Percentiles rank a stretch among this genome's conserved stretches.
These are phyloP conservation scores for Eustalomyia histrio DNA, from an alignment of 2,888 invertebrate genomes.

Conservation along the genomic window DNA sequence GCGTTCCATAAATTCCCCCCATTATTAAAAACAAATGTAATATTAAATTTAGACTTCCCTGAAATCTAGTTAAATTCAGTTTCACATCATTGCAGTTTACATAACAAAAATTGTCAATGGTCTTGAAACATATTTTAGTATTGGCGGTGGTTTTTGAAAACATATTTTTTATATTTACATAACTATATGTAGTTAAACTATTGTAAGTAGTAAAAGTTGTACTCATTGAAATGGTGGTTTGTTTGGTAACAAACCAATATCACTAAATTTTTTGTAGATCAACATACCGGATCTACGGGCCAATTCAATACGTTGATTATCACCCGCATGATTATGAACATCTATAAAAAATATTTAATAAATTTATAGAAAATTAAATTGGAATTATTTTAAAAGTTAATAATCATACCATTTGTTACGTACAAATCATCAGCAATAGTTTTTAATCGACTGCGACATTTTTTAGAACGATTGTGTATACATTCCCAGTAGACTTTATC, in stretches of 20 bases:
- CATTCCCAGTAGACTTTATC: constrained; percentile 80
- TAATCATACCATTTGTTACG: constrained; percentile 77
- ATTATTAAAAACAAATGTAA: no score
- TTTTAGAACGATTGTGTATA: constrained; percentile 78
- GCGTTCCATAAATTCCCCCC: no score
- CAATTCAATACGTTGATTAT: constrained; percentile 74
- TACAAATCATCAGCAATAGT: constrained; percentile 78
- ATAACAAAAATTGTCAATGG: no score
- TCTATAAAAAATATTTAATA: constrained; percentile 68
- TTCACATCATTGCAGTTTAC: no score
- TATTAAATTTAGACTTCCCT: no score
- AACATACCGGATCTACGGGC: constrained; percentile 76
- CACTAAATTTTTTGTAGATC: constrained; percentile 75
- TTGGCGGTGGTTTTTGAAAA: no score
- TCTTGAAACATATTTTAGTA: no score
- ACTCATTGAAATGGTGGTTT: constrained; percentile 48
- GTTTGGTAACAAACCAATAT: constrained; percentile 68
- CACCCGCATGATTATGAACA: constrained; percentile 77
- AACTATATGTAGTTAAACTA: no score
- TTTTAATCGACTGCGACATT: constrained; percentile 79
- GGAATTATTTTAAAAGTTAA: constrained; percentile 4
- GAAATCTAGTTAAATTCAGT: no score
- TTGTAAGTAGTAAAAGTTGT: neutral
- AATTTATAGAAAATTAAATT: constrained; percentile 9
- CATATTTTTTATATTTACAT: no score